These are phyloP conservation scores for Trypoxylon attenuatum DNA, from an alignment of 2,888 invertebrate genomes.

Conservation along the genomic window DNA sequence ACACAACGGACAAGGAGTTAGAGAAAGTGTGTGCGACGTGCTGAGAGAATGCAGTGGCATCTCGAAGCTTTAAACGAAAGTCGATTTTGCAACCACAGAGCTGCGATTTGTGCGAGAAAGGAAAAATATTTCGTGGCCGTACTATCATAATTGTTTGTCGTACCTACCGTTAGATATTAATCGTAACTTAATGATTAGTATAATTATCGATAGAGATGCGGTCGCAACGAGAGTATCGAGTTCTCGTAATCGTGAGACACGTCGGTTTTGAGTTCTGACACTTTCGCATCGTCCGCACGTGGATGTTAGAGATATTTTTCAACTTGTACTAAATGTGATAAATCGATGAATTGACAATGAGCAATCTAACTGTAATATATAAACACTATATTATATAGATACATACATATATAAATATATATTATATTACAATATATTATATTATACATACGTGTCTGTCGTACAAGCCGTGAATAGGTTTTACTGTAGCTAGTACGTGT, in stretches of 20 bases:
- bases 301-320: conserved; percentile 75
- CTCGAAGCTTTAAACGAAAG: conserved; percentile 47
- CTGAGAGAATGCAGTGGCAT: not conserved
- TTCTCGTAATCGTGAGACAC: not conserved
- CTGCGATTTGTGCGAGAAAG: conserved; percentile 21
- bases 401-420: conserved; percentile 47
- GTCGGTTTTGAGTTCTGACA: conserved; percentile 1
- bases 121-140: conserved; percentile 59
- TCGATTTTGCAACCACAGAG: conserved; percentile 66
- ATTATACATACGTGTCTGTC: conserved; percentile 68
- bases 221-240: conserved; percentile 26
- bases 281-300: conserved; percentile 60
- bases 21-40: not conserved
- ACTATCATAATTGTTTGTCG: conserved; percentile 67
- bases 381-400: conserved; percentile 59
- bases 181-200: conserved; percentile 51
- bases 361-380: conserved; percentile 74
- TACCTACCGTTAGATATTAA: conserved; percentile 62
- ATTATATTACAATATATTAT: conserved; percentile 43
- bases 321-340: conserved; percentile 75
- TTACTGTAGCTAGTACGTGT: conserved; percentile 61
- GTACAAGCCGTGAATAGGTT: conserved; percentile 68
- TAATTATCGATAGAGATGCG: conserved; percentile 34
- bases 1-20: too few relatives aligned
- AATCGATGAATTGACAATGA: conserved; percentile 74